Evolutionary conservation across 2,113 vertebrate genomes (phyloP).

Genomic region (Rhineura floridana): DNA sequence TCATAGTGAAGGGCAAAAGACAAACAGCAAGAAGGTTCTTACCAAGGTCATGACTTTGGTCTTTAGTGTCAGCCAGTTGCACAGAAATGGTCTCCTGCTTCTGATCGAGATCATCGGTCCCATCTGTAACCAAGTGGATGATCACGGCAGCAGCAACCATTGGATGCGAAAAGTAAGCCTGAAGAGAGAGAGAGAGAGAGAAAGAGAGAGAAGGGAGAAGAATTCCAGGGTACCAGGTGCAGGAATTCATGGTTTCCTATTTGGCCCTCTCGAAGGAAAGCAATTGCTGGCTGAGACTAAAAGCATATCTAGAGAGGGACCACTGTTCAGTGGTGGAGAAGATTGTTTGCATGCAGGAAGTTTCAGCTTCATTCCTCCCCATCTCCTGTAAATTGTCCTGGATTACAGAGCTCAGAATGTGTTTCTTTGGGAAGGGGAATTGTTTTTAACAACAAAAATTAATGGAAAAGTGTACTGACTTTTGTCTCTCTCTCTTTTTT

Average conservation of each 20-base stretch:
- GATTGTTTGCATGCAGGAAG: too few species aligned
- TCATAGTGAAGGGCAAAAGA: not conserved
- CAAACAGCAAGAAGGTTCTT: conserved; percentile 47
- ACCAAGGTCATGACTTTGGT: conserved; percentile 90
- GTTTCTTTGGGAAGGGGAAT: too few species aligned
- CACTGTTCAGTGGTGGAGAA: too few species aligned
- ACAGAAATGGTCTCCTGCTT: conserved; percentile 93
- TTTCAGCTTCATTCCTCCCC: too few species aligned
- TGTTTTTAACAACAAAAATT: too few species aligned
- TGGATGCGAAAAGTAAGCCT: conserved; percentile 93
- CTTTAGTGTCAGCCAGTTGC: conserved; percentile 91
- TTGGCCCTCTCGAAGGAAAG: not conserved
- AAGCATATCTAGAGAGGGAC: too few species aligned
- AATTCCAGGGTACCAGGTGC: conserved; percentile 23
- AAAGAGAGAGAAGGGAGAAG: conserved; percentile 53
- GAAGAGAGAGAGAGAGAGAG: conserved; percentile 54
- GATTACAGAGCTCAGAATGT: too few species aligned
- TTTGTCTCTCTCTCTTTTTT: too few species aligned
- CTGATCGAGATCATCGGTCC: conserved; percentile 82
- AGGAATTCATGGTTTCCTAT: not conserved
- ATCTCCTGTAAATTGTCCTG: too few species aligned
- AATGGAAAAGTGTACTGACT: too few species aligned
- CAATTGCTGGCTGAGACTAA: not conserved
- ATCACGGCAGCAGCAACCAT: conserved; percentile 96
- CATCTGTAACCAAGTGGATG: conserved; percentile 93